Evolutionary conservation across 1,140 invertebrate species (phyloP).

Genomic region (Zophobas morio): DNA sequence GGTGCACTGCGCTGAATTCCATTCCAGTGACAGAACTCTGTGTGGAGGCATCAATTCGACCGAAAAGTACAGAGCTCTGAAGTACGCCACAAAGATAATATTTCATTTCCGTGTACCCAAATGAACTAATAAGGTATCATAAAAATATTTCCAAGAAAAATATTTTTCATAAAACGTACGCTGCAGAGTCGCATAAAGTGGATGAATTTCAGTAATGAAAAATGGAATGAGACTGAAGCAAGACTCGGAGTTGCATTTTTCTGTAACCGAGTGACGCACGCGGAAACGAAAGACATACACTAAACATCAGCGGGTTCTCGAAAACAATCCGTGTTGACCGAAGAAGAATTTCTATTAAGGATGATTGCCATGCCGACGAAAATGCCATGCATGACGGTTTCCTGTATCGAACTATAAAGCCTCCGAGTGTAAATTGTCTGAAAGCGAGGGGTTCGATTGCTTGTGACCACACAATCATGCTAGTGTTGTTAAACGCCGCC

Average conservation of each 20-base stretch:
- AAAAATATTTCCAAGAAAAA: conserved; percentile 1
- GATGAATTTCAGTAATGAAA: background rate
- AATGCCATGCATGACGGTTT: conserved; percentile 34
- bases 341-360: conserved; percentile 46
- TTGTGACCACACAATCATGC: conserved; percentile 60
- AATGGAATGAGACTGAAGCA: conserved; percentile 5
- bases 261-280: background rate
- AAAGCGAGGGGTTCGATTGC: conserved; percentile 58
- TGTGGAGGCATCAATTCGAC: background rate
- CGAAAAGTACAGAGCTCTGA: background rate
- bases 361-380: conserved; percentile 12
- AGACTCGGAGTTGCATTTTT: background rate
- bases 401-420: conserved; percentile 45
- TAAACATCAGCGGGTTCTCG: too few species aligned
- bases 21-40: background rate
- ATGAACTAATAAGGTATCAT: background rate
- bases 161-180: conserved; percentile 1
- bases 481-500: conserved; percentile 54
- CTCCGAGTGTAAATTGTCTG: conserved; percentile 54
- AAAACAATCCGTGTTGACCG: conserved; percentile 25
- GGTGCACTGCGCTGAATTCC: background rate
- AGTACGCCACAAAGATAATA: conserved; percentile 7
- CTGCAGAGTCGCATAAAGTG: background rate
- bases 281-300: too few species aligned
- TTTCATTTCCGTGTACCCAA: background rate